Evolutionary conservation across 2,888 invertebrate species (phyloP).

Genomic region (Caenorhabditis doughertyi): DNA sequence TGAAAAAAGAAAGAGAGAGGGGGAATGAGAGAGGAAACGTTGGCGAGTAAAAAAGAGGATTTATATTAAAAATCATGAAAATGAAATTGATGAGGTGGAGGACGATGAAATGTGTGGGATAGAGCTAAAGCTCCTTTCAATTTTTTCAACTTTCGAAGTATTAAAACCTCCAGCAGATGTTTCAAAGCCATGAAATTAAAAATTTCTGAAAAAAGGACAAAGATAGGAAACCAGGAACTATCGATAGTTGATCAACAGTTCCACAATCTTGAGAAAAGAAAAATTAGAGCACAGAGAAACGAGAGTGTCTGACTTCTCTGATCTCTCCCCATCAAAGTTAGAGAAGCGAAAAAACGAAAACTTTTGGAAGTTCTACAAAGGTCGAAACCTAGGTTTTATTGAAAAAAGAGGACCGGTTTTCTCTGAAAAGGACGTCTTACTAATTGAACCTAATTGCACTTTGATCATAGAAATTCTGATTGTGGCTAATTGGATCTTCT

Average conservation of each 20-base stretch:
- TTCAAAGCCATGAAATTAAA: no score
- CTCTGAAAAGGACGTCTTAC: conserved; percentile 10
- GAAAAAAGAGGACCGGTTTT: conserved; percentile 16
- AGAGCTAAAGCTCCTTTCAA: no score
- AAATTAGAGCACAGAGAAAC: background rate
- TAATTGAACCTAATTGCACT: conserved; percentile 58
- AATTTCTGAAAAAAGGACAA: no score
- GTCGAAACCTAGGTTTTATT: conserved; percentile 29
- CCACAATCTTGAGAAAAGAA: no score
- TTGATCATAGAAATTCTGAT: conserved; percentile 36
- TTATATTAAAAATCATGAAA: background rate
- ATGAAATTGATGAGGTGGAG: no score
- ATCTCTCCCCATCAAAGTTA: background rate
- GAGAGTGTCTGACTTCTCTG: background rate
- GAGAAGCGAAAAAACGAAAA: conserved; percentile 10
- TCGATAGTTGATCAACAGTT: no score
- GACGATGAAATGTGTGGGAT: no score
- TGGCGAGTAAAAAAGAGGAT: background rate
- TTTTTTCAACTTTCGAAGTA: no score
- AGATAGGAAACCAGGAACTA: no score
- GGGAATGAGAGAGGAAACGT: background rate
- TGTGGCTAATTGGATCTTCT: conserved; percentile 48
- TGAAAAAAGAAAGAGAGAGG: background rate
- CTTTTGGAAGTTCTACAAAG: conserved; percentile 16
- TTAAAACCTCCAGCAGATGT: no score